These are phyloP conservation scores for Onychomys arenicola DNA, from an alignment of 2,797 vertebrate species.

Conservation along the genomic window DNA sequence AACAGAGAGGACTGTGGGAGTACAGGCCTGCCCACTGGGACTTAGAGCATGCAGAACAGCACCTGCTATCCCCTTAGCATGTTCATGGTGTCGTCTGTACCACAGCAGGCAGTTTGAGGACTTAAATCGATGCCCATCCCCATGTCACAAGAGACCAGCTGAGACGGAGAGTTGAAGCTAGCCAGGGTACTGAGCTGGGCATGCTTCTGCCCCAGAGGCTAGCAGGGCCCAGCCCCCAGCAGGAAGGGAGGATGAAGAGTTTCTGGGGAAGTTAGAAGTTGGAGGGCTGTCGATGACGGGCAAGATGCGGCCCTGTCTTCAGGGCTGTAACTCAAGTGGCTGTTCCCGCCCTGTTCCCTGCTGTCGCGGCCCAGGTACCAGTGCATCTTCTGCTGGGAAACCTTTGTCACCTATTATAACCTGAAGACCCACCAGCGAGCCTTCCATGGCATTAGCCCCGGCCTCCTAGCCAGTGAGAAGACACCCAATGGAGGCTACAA, in stretches of 20 bases:
- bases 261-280: not conserved
- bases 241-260: not conserved
- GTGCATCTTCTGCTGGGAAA: slow-evolving; percentile 98
- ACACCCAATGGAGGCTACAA: slow-evolving; percentile 96
- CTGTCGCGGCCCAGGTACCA: slow-evolving; percentile 90
- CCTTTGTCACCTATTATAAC: slow-evolving; percentile 98
- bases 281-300: slow-evolving; percentile 10
- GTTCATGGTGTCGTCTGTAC: not conserved
- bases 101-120: not conserved
- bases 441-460: slow-evolving; percentile 95
- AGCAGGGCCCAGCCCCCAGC: not conserved
- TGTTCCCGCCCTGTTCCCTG: slow-evolving; percentile 65
- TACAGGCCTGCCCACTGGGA: not conserved
- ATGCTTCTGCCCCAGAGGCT: not conserved
- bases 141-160: not conserved
- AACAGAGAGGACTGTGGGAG: not conserved
- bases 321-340: slow-evolving; percentile 40
- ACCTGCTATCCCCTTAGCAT: not conserved
- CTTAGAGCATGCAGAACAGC: not conserved
- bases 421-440: slow-evolving; percentile 97
- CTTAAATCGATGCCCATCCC: slow-evolving; percentile 6
- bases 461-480: slow-evolving; percentile 96
- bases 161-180: not conserved
- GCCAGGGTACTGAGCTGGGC: not conserved
- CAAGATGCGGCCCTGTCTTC: slow-evolving; percentile 12